phyloP scores from a whole-genome alignment of 64 coral and sea anemone species.

The Platygyra sinensis region DNA sequence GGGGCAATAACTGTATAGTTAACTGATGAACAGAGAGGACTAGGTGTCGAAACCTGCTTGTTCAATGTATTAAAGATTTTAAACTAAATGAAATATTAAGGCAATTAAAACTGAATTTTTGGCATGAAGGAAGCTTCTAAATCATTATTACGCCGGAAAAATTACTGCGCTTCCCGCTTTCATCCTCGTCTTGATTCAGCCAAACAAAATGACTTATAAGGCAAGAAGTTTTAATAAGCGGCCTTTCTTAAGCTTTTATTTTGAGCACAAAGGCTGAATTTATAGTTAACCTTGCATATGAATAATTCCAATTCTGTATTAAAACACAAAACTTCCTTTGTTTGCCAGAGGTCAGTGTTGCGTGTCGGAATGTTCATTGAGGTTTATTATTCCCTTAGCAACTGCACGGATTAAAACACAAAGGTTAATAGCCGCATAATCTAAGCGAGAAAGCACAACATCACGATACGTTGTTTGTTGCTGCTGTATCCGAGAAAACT shows the following conservation, averaged over 20 bases:
- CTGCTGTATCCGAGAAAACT: neutral
- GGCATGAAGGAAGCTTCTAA: too few relatives aligned
- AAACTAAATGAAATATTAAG: too few relatives aligned
- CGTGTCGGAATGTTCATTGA: conserved; percentile 10
- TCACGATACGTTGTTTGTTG: neutral
- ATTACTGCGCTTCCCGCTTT: too few relatives aligned
- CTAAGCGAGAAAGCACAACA: neutral
- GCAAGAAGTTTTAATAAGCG: neutral
- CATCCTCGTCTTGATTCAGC: too few relatives aligned
- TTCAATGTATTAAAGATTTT: too few relatives aligned
- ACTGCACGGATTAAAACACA: conserved; percentile 5
- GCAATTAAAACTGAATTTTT: too few relatives aligned
- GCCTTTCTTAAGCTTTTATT: neutral
- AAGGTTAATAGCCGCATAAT: neutral
- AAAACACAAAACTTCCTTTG: neutral
- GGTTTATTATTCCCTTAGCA: conserved; percentile 33
- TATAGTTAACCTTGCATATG: neutral
- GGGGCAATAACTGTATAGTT: too few relatives aligned
- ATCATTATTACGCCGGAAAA: neutral
- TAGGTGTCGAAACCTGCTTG: too few relatives aligned
- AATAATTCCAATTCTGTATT: neutral
- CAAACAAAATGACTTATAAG: too few relatives aligned
- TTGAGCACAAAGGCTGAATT: conserved; percentile 32
- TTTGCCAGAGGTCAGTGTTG: neutral
- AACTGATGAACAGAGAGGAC: too few relatives aligned